Conservation (phyloP, 2,797 vertebrate species). For the Coregonus suidteri region DNA sequence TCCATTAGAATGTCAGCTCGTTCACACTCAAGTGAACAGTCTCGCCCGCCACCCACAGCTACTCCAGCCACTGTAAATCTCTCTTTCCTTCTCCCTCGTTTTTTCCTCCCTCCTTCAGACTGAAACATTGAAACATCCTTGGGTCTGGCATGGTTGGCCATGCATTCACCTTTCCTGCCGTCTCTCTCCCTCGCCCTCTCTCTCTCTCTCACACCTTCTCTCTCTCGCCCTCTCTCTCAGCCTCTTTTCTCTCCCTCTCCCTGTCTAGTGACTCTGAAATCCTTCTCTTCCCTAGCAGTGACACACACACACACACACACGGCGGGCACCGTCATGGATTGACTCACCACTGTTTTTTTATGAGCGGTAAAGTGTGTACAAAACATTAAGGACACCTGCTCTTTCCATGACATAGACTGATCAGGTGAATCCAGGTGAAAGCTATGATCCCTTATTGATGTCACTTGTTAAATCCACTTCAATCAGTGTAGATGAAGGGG, state of each 20-base stretch:
- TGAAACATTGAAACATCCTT: neutral
- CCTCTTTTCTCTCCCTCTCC: neutral
- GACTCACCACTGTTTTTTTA: constrained; percentile 11
- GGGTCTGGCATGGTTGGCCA: neutral
- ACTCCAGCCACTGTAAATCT: constrained; percentile 45
- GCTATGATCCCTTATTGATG: too few relatives aligned
- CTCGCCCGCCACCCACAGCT: constrained; percentile 54
- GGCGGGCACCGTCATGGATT: neutral
- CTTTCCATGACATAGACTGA: too few relatives aligned
- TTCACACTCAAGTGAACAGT: constrained; percentile 53
- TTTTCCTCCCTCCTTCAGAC: neutral
- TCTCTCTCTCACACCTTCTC: neutral
- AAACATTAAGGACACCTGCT: too few relatives aligned
- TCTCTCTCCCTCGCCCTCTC: too few relatives aligned
- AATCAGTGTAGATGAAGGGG: too few relatives aligned
- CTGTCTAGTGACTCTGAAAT: neutral
- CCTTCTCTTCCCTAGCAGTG: neutral
- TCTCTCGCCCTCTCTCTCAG: neutral
- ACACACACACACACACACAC: neutral
- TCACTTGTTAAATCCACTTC: too few relatives aligned
- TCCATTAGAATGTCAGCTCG: constrained; percentile 68
- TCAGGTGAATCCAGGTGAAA: too few relatives aligned
- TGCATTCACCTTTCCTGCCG: neutral
- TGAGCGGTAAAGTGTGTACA: constrained; percentile 3
- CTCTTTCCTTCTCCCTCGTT: constrained; percentile 24